Conservation (phyloP, 2,797 vertebrate species). For the Peromyscus nudipes region DNA sequence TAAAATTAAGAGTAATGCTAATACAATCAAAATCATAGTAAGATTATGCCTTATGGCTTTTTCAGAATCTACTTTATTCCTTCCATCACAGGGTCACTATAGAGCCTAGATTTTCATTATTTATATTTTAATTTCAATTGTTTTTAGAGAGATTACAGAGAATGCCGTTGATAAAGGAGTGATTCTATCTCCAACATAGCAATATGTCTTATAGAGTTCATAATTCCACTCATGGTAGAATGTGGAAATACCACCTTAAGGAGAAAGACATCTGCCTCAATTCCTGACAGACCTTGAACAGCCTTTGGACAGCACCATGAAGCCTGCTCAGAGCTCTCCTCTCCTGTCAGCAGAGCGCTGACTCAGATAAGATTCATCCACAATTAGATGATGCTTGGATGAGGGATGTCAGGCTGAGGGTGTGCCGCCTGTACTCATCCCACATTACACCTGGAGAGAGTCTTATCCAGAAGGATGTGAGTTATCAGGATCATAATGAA, state of each 20-base stretch:
- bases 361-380: slow-evolving; percentile 66
- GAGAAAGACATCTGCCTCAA: slow-evolving; percentile 56
- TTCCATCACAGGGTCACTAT: background rate
- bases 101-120: background rate
- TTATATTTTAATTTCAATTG: background rate
- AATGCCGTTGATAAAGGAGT: background rate
- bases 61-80: background rate
- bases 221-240: background rate
- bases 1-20: background rate
- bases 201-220: background rate
- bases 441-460: slow-evolving; percentile 39
- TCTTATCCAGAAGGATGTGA: background rate
- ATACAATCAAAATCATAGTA: background rate
- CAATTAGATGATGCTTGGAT: slow-evolving; percentile 70
- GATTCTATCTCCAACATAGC: background rate
- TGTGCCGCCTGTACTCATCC: background rate
- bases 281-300: slow-evolving; percentile 57
- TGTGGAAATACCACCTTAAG: slow-evolving; percentile 21
- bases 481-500: slow-evolving; percentile 35
- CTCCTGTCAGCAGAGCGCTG: slow-evolving; percentile 61
- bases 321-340: slow-evolving; percentile 38
- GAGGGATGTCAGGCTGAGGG: slow-evolving; percentile 39
- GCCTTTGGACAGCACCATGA: slow-evolving; percentile 47
- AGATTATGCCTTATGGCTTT: background rate
- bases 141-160: slow-evolving; percentile 1